Base-by-base conservation (phyloP, 2,797 vertebrate species). In the Fistularia tabacaria region DNA sequence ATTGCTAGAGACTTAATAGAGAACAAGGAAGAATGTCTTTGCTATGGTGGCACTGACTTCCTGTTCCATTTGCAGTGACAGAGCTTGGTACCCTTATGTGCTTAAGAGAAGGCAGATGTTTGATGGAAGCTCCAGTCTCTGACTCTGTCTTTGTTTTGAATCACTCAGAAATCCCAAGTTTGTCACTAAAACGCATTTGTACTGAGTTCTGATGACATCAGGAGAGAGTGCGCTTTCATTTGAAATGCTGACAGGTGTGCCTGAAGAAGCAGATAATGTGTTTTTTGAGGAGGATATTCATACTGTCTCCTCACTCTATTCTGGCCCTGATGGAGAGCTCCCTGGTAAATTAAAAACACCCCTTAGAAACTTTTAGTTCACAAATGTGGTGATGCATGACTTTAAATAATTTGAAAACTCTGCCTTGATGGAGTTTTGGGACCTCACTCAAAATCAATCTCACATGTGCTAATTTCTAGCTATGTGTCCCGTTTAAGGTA, bases 171-270 rank as follows among this genome's bases (percentile, higher is more conserved):
- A 79, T 73, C 70, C 76, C 56, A 66, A 41, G 38, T 83, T 82
- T 84, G 78, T 72, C 72, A 62, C 49, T 7, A 8, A 77, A 77
- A 80, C 73, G 66, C 46, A 76, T 14, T 13, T 46, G 59, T 62
- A 36, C 59, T 54, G 14, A 49, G 54, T 72, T 82, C 77, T 77
- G 77, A 85, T 78, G 76, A 73, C 61, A 73, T 52, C 47, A 41
- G 46, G 65, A 71, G 65, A 80, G 64, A 60, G 60, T 25, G 41
- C 43, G 59, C 74, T 81, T 83, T 80, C 67, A 77, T 80, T 78
- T 75, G 54, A 81, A 74, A 81, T 52, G 57, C 67, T 54, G 85
- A 87, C 85, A 86, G 82, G 74, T 87, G 82, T 64, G 77, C 69
- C 70, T 72, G 74, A 71, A 73, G 76, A 77, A 68, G 69, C 70